These are phyloP conservation scores for Trachelipus rathkii DNA, from an alignment of 1,140 invertebrate species.

Conservation along the genomic window DNA sequence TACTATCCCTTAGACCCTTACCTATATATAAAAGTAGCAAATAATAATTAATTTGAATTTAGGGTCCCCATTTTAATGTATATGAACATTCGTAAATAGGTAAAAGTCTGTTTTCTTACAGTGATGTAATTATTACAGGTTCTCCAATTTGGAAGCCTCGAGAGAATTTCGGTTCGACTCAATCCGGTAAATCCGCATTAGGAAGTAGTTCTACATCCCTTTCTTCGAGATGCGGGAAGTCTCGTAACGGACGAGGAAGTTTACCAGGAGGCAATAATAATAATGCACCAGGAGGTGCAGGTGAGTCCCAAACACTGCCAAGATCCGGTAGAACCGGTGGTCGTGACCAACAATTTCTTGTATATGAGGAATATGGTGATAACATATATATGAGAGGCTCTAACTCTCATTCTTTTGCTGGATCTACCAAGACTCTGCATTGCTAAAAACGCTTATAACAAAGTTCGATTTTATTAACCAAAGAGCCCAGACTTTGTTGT, in stretches of 20 bases:
- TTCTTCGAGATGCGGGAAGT: not conserved
- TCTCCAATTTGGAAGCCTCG: constrained; percentile 31
- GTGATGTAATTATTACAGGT: constrained; percentile 1
- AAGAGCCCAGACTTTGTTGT: not conserved
- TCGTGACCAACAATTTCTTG: constrained; percentile 12
- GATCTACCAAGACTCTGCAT: constrained; percentile 30
- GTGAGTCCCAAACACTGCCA: constrained; percentile 17
- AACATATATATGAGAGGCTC: constrained; percentile 16
- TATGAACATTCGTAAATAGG: not conserved
- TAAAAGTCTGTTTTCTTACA: not conserved
- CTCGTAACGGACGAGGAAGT: constrained; percentile 16
- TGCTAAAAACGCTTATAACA: constrained; percentile 20
- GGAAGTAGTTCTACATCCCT: constrained; percentile 7
- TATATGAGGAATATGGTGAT: constrained; percentile 23
- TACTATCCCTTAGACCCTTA: no score
- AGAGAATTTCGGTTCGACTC: constrained; percentile 28
- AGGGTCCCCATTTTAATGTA: not conserved
- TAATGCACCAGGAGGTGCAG: constrained; percentile 18
- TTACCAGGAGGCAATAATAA: constrained; percentile 14
- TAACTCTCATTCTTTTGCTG: constrained; percentile 23
- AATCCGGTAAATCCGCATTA: constrained; percentile 19
- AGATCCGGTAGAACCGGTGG: constrained; percentile 24
- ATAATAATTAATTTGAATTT: no score
- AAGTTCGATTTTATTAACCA: not conserved
- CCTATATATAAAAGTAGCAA: no score